Base-by-base conservation (phyloP, 2,888 invertebrate genomes). In the Listrodromus nycthemerus region DNA sequence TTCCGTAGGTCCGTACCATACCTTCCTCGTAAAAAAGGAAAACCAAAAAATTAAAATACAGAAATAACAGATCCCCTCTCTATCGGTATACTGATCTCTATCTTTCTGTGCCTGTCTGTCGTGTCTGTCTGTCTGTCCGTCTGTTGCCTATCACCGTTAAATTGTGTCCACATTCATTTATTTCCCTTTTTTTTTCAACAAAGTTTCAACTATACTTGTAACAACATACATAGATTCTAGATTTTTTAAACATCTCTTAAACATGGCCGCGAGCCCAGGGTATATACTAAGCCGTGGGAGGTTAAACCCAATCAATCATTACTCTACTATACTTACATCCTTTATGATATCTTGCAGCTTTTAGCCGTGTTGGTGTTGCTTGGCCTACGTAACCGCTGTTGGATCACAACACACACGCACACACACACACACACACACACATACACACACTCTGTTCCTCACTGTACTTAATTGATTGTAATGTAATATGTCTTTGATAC, bases 1-100 rank as follows among this genome's bases (percentile, higher is more conserved):
- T 88, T 91, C 92, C 88, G 92, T 93, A 93, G 93, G 93, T 93
- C 93, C 93, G 93, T 93, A 93, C 89, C 89, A 50, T 13, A 84
- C 80, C 89, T 89, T 90, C 90, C 89, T 91, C 90, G 90, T 91
- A 67, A 76, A 79, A 55, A 81, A 70, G 66, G 66, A 84, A 83
- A 67, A 74, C 55, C 45, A 27, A 81, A 63, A 63, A 24, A 58
- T 19, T 4, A 21, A 61, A 80, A 66, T 21, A 30, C 65, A 80
- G 30, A 41, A 71, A 52, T n/a, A 71, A 69, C 48, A 78, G 33
- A 83, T 77, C 85, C 85, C 86, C 80, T 73, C 58, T 66, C 66
- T 50, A 37, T 77, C 45, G 37, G 71, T 50, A 77, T 73, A 67
- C 45, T 73, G 48, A 69, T 83, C 21, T 83, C 37, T 37, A 65